Evolutionary conservation across 2,113 vertebrate genomes (phyloP), one percentile per base, ranked within the genome.

Genomic region (Pterocles burchelli): DNA sequence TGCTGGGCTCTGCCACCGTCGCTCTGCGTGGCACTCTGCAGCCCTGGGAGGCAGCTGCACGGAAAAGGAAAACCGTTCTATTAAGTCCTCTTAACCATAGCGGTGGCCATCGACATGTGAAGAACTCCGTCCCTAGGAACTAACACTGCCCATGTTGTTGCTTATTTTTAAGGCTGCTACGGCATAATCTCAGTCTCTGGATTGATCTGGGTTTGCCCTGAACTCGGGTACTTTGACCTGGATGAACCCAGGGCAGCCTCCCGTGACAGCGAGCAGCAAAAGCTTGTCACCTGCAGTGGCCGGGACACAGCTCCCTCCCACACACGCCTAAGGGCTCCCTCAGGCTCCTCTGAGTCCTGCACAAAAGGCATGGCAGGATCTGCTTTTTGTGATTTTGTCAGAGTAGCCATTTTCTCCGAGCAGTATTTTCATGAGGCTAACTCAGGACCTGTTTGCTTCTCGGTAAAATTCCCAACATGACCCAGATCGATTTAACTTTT

Each of bases 41-140:
- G 57, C 52, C 54, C 66, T 41, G 36, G 24, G 68, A 79, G 21
- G 43, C 45, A 85, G 82, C 45, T 58, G 49, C 34, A 61, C 57
- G 43, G 20, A 16, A 51, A 51, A 79, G 36, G 34, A 88, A 81
- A 89, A 34, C 2, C 3, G 1, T 4, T 13, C 58, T 41, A 86
- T 5, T 33, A 65, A 48, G 28, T 19, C 45, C 19, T 49, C 75
- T 36, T 67, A 55, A 59, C 70, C 14, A 1, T 24, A 72, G 45
- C 0, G 0, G n/a, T 57, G 91, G 54, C 28, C 63, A n/a, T 9
- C 1, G 1, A 24, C 28, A 70, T 1, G 2, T 3, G 17, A 66
- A 26, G 22, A 86, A 33, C 33, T 82, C 7, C 36, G 65, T 6
- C 21, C 6, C 0, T 1, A 79, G 62, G 54, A 91, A 54, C 29